Percentiles rank a stretch among this genome's conserved stretches.
Evolutionary conservation across 2,113 vertebrate species (phyloP).

Genomic region (Brachypteracias leptosomus): DNA sequence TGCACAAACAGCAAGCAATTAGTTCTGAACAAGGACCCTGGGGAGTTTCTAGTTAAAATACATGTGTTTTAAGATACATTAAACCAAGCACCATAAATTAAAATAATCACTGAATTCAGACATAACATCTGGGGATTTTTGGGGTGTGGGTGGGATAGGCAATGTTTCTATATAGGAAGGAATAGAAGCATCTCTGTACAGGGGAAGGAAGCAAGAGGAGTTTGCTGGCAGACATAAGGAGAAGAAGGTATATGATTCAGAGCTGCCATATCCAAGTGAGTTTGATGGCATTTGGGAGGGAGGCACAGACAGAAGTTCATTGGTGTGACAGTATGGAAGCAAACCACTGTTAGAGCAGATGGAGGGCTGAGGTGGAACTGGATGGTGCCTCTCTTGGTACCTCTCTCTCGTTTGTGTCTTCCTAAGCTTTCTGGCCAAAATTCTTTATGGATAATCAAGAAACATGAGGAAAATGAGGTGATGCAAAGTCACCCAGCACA

Average conservation of each 20-base stretch:
- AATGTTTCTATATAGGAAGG: neutral
- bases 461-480: neutral
- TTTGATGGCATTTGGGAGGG: neutral
- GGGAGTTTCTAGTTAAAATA: conserved; percentile 43
- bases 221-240: neutral
- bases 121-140: neutral
- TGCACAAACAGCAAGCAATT: conserved; percentile 52
- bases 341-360: neutral
- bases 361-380: neutral
- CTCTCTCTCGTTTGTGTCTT: neutral
- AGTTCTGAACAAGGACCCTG: conserved; percentile 1
- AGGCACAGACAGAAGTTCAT: neutral
- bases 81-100: neutral
- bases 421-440: neutral
- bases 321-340: rapidly evolving
- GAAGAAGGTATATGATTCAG: neutral
- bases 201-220: neutral
- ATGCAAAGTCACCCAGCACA: neutral
- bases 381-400: too few relatives aligned
- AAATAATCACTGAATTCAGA: conserved; percentile 14
- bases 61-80: conserved; percentile 11
- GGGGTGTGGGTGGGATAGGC: neutral
- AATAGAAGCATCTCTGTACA: neutral
- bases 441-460: neutral
- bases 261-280: neutral